A percentile compares a stretch with the other conserved stretches of the same genome.
phyloP scores from a whole-genome alignment of 2,113 vertebrate genomes.

The Corapipo altera region DNA sequence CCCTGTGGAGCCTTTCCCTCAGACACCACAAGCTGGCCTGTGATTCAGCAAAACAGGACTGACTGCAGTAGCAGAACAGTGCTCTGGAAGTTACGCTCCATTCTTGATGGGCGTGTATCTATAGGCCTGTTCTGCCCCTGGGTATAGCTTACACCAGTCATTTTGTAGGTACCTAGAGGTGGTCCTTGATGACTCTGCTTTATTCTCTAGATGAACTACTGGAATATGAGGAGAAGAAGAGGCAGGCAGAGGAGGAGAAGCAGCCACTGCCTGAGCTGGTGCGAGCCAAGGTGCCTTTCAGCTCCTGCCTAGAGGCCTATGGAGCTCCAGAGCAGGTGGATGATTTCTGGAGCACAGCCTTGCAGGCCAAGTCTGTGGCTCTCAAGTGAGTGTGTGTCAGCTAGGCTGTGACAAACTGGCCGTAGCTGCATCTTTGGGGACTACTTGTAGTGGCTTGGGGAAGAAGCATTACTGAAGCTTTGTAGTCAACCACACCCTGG shows the following conservation, averaged over 20 bases:
- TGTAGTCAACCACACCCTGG: neutral
- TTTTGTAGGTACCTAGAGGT: neutral
- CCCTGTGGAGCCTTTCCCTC: neutral
- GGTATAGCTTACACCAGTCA: neutral
- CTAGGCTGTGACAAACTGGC: neutral
- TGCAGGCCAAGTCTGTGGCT: constrained; percentile 95
- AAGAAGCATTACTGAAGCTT: neutral
- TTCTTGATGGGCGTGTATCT: neutral
- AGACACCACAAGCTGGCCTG: neutral
- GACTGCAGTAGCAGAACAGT: neutral
- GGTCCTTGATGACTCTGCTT: neutral
- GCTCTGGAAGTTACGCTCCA: neutral
- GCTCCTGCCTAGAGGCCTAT: constrained; percentile 91
- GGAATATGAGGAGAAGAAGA: constrained; percentile 90
- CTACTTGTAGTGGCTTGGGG: neutral
- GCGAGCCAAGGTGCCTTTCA: constrained; percentile 94
- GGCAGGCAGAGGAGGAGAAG: constrained; percentile 88
- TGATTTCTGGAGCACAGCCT: constrained; percentile 98
- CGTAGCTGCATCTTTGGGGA: neutral
- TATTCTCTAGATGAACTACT: constrained; percentile 86
- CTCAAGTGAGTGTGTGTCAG: constrained; percentile 85
- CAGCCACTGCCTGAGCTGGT: constrained; percentile 81
- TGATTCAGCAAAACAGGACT: neutral
- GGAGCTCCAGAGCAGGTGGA: constrained; percentile 93
- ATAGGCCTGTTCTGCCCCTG: neutral